Evolutionary conservation across 2,113 vertebrate genomes (phyloP), one percentile per base, ranked within the genome.

Genomic region (Nansenia antarctica): DNA sequence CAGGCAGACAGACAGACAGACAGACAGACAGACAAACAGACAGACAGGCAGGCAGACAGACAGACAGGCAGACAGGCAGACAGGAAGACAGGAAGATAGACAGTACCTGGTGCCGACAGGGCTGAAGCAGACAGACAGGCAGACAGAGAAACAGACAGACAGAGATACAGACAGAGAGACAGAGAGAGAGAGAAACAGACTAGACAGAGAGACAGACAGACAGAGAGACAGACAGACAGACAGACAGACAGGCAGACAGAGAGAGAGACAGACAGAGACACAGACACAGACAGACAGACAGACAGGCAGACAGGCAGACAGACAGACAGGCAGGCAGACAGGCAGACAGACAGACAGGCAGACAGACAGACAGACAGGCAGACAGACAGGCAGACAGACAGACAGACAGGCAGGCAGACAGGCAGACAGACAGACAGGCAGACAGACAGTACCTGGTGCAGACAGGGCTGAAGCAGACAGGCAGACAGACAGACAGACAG

Each of bases 271-370:
- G 7, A 47, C 1, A 64, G 0, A 64, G 0, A 60, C 11, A 47
- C 2, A 64, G 0, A 59, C 9, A 45, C 45, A 34, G 20, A 74
- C 42, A 1, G 6, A 2, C 15, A 18, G 34, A n/a, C n/a, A 1
- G 20, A n/a, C 55, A 5, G 9, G 6, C 18, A 9, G 15, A 8
- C 58, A 24, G 9, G 22, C 49, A 20, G n/a, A 20, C 39, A 42
- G 2, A 42, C 8, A 42, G 14, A 47, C 42, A 45, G 2, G n/a
- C 14, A 47, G 42, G 9, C 47, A 32, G 1, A 66, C 55, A 52
- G 95, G 95, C 87, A 98, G 96, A 80, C 89, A 85, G 26, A 98
- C 18, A 0, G 87, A 79, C 73, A 96, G 61, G 31, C 42, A 1
- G 6, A 2, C 15, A 18, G 34, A n/a, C n/a, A n/a, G n/a, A n/a